Percentiles rank a stretch among this genome's conserved stretches.
phyloP scores from a whole-genome alignment of 2,888 invertebrate species.

The Xestia rhomboidea region DNA sequence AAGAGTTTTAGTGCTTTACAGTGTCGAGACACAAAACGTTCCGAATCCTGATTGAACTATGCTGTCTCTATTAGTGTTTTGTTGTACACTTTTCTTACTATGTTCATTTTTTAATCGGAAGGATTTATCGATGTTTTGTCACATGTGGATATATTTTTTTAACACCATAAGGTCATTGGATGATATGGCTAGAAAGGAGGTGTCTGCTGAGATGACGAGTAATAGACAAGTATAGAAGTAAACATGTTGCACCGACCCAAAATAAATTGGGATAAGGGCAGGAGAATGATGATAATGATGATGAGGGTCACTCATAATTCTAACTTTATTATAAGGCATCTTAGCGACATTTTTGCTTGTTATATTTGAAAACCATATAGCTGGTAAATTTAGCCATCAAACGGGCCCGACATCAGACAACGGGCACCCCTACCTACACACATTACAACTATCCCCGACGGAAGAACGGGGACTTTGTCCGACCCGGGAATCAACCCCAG shows the following conservation, averaged over 20 bases:
- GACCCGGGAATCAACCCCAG: not conserved
- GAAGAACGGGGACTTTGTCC: not conserved
- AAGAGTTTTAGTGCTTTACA: slow-evolving; percentile 45
- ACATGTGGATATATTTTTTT: too few relatives aligned
- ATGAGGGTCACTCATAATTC: too few relatives aligned
- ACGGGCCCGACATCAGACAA: not conserved
- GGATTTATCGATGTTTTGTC: not conserved
- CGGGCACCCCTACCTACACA: not conserved
- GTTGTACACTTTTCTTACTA: not conserved
- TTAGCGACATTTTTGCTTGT: not conserved
- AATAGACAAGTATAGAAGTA: too few relatives aligned
- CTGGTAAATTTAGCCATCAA: not conserved
- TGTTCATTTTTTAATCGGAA: not conserved
- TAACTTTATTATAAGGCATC: too few relatives aligned
- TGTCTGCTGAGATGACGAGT: too few relatives aligned
- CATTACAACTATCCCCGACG: not conserved
- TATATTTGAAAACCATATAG: not conserved
- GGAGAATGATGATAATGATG: too few relatives aligned
- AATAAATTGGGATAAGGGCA: too few relatives aligned
- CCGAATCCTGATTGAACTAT: slow-evolving; percentile 39
- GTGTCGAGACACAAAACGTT: slow-evolving; percentile 36
- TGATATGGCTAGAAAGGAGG: too few relatives aligned
- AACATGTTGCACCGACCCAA: too few relatives aligned
- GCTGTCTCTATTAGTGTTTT: slow-evolving; percentile 23
- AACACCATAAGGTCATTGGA: too few relatives aligned